These are phyloP conservation scores for Papilio elwesi DNA, from an alignment of 2,888 invertebrate species.

Conservation along the genomic window DNA sequence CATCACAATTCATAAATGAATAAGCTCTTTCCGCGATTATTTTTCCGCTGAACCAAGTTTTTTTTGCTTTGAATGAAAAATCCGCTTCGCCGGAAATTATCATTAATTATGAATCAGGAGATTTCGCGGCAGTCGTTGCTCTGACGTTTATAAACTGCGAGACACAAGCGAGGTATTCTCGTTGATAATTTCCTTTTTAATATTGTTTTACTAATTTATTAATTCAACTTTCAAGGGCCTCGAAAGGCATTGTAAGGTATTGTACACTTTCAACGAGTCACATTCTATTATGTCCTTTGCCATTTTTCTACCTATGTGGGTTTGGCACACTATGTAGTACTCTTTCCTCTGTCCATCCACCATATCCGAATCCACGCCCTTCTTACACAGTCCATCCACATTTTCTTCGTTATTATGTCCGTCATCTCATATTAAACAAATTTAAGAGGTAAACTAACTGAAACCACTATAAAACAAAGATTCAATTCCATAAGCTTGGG, in stretches of 20 bases:
- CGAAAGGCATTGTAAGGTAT: background rate
- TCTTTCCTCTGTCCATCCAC: too few relatives aligned
- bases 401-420: too few relatives aligned
- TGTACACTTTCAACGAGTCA: background rate
- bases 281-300: too few relatives aligned
- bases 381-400: too few relatives aligned
- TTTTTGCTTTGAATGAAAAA: conserved; percentile 70
- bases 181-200: conserved; percentile 27
- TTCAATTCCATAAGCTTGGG: conserved; percentile 29
- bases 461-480: conserved; percentile 19
- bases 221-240: background rate
- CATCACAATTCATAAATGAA: conserved; percentile 70
- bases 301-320: too few relatives aligned
- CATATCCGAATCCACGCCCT: too few relatives aligned
- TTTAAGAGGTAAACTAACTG: background rate
- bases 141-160: conserved; percentile 68
- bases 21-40: conserved; percentile 69
- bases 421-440: background rate
- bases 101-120: conserved; percentile 80
- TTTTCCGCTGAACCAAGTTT: conserved; percentile 70
- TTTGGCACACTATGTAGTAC: too few relatives aligned
- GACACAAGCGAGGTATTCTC: conserved; percentile 48
- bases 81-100: conserved; percentile 79
- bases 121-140: conserved; percentile 60
- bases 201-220: conserved; percentile 18